phyloP scores from a whole-genome alignment of 2,113 vertebrate species.

The Pelmatolapia mariae region DNA sequence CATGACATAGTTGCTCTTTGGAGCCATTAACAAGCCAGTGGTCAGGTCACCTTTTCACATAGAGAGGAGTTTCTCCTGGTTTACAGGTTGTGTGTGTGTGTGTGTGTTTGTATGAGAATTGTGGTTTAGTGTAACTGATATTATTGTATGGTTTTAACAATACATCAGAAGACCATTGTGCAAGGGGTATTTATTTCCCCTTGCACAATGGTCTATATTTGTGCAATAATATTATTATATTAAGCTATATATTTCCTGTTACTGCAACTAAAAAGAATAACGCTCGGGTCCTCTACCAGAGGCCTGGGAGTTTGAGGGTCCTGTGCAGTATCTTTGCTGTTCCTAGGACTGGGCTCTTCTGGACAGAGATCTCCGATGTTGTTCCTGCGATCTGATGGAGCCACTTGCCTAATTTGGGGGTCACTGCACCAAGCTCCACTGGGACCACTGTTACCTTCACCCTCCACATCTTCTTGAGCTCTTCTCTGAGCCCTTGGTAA shows the following conservation, averaged over 20 bases:
- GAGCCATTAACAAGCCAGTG: conserved; percentile 20
- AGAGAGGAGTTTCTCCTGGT: not conserved
- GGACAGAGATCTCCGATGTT: rapidly evolving
- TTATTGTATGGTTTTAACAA: not conserved
- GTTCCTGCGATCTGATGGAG: not conserved
- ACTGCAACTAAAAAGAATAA: not conserved
- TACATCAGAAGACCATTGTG: conserved; percentile 11
- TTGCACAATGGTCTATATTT: too few relatives aligned
- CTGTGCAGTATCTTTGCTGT: not conserved
- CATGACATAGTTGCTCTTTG: not conserved
- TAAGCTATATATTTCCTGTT: not conserved
- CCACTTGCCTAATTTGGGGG: not conserved
- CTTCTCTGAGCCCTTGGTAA: not conserved
- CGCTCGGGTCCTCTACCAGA: not conserved
- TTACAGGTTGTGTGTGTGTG: not conserved
- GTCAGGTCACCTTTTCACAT: not conserved
- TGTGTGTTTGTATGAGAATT: conserved; percentile 1
- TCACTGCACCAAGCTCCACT: not conserved
- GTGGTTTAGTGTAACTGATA: conserved; percentile 19
- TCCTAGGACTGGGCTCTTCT: not conserved
- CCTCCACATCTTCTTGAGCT: not conserved
- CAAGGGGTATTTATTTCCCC: not conserved
- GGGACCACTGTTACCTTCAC: not conserved
- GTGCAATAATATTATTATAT: too few relatives aligned
- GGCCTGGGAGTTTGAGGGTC: not conserved